A percentile compares a stretch with the other conserved stretches of the same genome.
phyloP scores from a whole-genome alignment of 2,797 vertebrate species.

The Lithobates sylvaticus region DNA sequence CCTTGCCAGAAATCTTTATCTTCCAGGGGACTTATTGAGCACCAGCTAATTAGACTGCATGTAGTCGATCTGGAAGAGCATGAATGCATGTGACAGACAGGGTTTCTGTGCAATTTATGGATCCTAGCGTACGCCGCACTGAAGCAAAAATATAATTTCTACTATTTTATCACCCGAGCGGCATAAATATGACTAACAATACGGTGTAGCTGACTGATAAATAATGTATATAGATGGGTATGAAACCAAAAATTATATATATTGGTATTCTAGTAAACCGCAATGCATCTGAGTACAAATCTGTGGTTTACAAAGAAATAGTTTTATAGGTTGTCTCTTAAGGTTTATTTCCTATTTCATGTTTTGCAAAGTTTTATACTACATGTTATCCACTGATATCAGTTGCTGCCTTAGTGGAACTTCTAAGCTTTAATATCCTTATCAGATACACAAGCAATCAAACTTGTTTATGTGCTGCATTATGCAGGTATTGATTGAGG shows the following conservation, averaged over 20 bases:
- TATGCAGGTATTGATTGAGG: neutral
- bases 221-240: neutral
- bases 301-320: neutral
- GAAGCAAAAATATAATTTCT: neutral
- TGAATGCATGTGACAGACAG: conserved; percentile 22
- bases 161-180: neutral
- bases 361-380: no score
- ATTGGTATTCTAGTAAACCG: neutral
- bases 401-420: no score
- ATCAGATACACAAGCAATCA: no score
- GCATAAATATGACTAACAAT: neutral
- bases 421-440: no score
- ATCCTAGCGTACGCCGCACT: neutral
- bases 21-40: conserved; percentile 54
- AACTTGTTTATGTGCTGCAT: neutral
- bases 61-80: conserved; percentile 24
- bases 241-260: neutral
- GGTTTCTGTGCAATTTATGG: neutral
- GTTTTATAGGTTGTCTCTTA: no score
- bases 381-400: no score
- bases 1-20: conserved; percentile 59
- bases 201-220: neutral
- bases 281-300: neutral
- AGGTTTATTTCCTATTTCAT: no score
- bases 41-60: conserved; percentile 43